A percentile compares a stretch with the other conserved stretches of the same genome.
Conservation (phyloP, 2,113 vertebrate species). For the Eira barbara region DNA sequence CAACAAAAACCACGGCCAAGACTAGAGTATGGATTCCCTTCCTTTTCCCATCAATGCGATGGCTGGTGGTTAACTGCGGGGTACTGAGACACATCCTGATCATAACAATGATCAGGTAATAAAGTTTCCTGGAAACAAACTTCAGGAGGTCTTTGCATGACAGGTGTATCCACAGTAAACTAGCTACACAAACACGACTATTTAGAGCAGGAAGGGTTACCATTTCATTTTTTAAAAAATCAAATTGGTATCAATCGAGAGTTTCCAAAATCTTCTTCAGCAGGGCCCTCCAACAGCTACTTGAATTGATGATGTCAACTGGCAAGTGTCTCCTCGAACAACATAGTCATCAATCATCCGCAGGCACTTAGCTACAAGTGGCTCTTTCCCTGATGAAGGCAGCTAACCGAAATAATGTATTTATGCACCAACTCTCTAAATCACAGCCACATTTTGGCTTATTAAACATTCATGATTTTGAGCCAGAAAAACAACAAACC, state of each 20-base stretch:
- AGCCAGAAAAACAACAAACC: background rate
- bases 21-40: background rate
- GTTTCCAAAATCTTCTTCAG: background rate
- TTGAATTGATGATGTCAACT: background rate
- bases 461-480: background rate
- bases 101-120: background rate
- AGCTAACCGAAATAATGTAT: background rate
- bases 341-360: accelerated
- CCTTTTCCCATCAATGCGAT: too few species aligned
- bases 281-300: background rate
- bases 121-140: background rate
- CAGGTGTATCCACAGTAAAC: background rate
- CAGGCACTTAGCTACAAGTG: background rate
- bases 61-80: background rate
- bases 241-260: background rate
- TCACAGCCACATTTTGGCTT: too few species aligned
- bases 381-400: background rate
- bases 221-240: background rate
- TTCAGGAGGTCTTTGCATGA: too few species aligned
- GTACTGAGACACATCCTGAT: accelerated
- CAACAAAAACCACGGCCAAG: background rate
- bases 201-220: accelerated
- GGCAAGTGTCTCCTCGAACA: background rate
- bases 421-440: accelerated
- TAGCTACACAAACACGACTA: background rate